Evolutionary conservation across 2,797 vertebrate genomes (phyloP).

Genomic region (Pagetopsis macropterus): DNA sequence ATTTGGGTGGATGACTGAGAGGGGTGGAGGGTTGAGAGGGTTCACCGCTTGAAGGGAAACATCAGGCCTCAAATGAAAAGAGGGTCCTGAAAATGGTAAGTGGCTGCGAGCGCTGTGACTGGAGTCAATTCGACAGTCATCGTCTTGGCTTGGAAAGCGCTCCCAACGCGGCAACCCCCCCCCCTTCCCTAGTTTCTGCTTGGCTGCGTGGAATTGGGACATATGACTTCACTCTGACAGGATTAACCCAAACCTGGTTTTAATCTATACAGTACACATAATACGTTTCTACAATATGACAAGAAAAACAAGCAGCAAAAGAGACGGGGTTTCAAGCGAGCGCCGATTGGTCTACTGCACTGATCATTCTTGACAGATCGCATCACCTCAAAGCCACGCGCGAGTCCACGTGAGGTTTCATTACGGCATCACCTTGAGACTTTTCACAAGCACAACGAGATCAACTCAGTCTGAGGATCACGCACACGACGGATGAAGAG

Average conservation of each 20-base stretch:
- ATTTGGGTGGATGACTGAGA: constrained; percentile 46
- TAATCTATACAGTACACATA: constrained; percentile 93
- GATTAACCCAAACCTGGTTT: constrained; percentile 94
- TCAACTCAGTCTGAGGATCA: constrained; percentile 45
- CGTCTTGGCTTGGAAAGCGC: constrained; percentile 86
- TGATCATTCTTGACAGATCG: constrained; percentile 90
- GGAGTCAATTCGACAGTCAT: constrained; percentile 91
- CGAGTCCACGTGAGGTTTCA: constrained; percentile 85
- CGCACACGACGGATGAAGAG: constrained; percentile 34
- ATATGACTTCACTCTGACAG: constrained; percentile 95
- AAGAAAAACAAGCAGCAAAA: constrained; percentile 90
- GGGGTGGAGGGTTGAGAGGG: constrained; percentile 67
- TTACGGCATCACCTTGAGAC: constrained; percentile 79
- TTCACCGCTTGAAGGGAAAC: constrained; percentile 80
- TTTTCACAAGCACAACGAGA: constrained; percentile 47
- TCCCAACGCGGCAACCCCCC: constrained; percentile 67
- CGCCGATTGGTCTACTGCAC: constrained; percentile 80
- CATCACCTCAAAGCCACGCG: constrained; percentile 87
- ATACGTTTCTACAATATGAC: constrained; percentile 96
- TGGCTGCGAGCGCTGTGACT: constrained; percentile 86
- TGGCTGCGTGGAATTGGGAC: constrained; percentile 87
- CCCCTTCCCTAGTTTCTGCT: constrained; percentile 69
- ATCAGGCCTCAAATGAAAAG: constrained; percentile 69
- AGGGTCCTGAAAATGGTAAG: constrained; percentile 80
- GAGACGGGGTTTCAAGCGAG: constrained; percentile 82